Base-by-base conservation (phyloP, 2,113 vertebrate genomes). In the Cyanistes caeruleus region DNA sequence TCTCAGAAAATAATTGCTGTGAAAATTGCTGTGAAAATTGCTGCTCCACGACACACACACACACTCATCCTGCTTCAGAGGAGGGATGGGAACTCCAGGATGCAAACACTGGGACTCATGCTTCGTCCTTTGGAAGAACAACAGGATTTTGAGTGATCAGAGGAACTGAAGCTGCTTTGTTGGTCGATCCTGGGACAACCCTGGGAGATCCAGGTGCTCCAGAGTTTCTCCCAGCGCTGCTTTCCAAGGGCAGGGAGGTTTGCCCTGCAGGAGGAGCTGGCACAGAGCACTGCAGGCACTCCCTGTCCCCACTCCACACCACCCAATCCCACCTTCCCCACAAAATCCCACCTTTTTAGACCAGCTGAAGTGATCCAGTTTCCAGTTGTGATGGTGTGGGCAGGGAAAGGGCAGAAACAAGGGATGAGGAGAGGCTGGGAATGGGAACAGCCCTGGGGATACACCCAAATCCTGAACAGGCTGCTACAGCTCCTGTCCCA, bases 241-340 rank as follows among this genome's bases (percentile, higher is more conserved):
- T 37, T 55, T 18, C 44, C 76, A 49, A 18, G 3, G 7, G 41
- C 7, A 9, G 51, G 9, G 64, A 74, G 44, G 35, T 4, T 7
- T 5, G 59, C 2, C 15, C 53, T 28, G 76, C 14, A 25, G 24
- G 39, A 79, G 52, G 24, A 7, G 64, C 28, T 46, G 63, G 63
- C 17, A 46, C 17, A 15, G 9, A 33, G 72, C 62, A 28, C n/a
- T 53, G 43, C 0, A 58, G 52, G 33, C 44, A 16, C 11, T 44
- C 55, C 44, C 49, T 15, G 21, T 27, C 23, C 28, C n/a, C 0
- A 0, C 2, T 60, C 52, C 46, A 58, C 3, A 1, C 5, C 7
- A 0, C 48, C 49, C 43, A 2, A 9, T 51, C 49, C 44, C 21
- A 18, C 2, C n/a, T 15, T n/a, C 56, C 75, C 53, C 31, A 49